Percentiles rank a stretch among this genome's conserved stretches.
These are phyloP conservation scores for Drosophila bocki DNA, from an alignment of 1,140 invertebrate genomes.

Conservation along the genomic window DNA sequence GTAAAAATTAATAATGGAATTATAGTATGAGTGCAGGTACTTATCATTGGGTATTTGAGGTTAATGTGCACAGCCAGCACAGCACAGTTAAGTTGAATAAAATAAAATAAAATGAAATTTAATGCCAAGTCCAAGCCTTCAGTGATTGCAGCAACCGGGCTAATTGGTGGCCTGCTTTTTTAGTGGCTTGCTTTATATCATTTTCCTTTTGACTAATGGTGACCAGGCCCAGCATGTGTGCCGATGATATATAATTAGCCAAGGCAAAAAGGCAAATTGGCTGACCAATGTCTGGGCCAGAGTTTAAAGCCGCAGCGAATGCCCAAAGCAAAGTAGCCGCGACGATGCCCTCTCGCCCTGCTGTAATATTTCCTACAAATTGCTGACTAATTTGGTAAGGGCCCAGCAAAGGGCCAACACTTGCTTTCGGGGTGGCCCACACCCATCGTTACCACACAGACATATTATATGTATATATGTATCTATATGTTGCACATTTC, in stretches of 20 bases:
- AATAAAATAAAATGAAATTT: constrained; percentile 33
- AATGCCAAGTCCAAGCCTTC: constrained; percentile 25
- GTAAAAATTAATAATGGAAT: constrained; percentile 64
- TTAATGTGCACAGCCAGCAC: constrained; percentile 60
- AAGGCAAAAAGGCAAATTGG: constrained; percentile 56
- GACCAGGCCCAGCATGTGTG: constrained; percentile 42
- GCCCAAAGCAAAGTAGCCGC: constrained; percentile 35
- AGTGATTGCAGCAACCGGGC: constrained; percentile 45
- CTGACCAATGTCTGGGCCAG: constrained; percentile 41
- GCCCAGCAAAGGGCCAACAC: constrained; percentile 40
- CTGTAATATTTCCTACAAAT: constrained; percentile 52
- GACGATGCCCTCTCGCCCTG: constrained; percentile 15
- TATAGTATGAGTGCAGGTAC: constrained; percentile 38
- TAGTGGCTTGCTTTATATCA: constrained; percentile 46
- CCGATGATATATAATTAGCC: constrained; percentile 76
- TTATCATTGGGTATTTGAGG: constrained; percentile 57
- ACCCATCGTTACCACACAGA: constrained; percentile 5
- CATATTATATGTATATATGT: constrained; percentile 7
- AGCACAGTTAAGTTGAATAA: constrained; percentile 31
- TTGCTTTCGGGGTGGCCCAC: constrained; percentile 51
- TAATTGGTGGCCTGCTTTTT: constrained; percentile 60
- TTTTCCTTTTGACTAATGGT: constrained; percentile 35
- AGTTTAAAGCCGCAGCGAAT: constrained; percentile 39
- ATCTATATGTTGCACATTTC: constrained; percentile 67
- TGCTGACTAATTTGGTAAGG: constrained; percentile 75